Evolutionary conservation across 1,140 invertebrate genomes (phyloP).

Genomic region (Drosophila ambigua): DNA sequence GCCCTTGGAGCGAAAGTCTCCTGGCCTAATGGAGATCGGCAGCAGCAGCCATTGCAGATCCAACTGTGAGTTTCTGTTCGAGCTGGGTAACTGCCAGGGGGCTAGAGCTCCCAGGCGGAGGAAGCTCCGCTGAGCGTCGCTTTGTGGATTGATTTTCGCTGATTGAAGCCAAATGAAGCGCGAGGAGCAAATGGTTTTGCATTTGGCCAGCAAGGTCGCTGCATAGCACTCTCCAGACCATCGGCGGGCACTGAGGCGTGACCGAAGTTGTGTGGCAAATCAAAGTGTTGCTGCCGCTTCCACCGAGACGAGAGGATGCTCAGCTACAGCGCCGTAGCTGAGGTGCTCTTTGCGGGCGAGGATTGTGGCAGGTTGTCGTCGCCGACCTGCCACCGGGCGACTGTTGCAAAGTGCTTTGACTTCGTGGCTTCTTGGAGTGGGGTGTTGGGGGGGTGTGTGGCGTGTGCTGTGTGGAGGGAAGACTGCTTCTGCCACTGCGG

Average conservation of each 20-base stretch:
- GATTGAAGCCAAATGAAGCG: constrained; percentile 33
- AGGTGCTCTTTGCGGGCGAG: constrained; percentile 9
- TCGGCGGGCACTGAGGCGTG: constrained; percentile 40
- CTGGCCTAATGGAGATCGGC: too few relatives aligned
- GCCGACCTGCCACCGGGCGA: constrained; percentile 28
- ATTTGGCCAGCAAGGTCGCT: neutral
- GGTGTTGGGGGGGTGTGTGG: too few relatives aligned
- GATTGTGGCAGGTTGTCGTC: constrained; percentile 31
- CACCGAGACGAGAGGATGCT: too few relatives aligned
- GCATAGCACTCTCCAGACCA: constrained; percentile 1
- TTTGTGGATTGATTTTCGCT: too few relatives aligned
- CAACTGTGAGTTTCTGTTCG: too few relatives aligned
- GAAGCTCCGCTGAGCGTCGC: too few relatives aligned
- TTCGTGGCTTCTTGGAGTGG: constrained; percentile 45
- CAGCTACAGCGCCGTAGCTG: neutral
- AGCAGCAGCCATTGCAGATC: too few relatives aligned
- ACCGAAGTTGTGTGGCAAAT: constrained; percentile 36
- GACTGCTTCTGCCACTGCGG: constrained; percentile 20
- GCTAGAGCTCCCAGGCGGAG: too few relatives aligned
- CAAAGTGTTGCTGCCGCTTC: constrained; percentile 38
- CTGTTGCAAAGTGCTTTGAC: constrained; percentile 73
- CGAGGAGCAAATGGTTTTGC: constrained; percentile 38
- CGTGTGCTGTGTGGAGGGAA: too few relatives aligned
- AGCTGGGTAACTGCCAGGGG: too few relatives aligned
- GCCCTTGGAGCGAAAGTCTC: neutral